Evolutionary conservation across 1,140 invertebrate species (phyloP).

Genomic region (Anastatus disparis): DNA sequence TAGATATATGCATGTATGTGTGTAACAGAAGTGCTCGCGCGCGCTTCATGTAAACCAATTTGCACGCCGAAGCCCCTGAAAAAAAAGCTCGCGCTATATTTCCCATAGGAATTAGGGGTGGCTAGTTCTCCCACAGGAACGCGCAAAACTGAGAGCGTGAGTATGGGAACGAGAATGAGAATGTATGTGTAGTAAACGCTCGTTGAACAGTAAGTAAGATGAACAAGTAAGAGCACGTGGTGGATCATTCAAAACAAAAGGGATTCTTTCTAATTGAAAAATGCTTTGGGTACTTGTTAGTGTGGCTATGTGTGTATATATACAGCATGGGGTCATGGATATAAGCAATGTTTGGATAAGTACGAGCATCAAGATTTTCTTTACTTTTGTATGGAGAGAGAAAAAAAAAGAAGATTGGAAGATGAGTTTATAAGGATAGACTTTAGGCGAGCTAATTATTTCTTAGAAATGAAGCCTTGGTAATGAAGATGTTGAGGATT

Average conservation of each 20-base stretch:
- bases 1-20: too few species aligned
- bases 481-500: too few species aligned
- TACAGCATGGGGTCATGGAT: not conserved
- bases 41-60: constrained; percentile 31
- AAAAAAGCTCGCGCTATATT: constrained; percentile 13
- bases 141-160: not conserved
- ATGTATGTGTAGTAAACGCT: too few species aligned
- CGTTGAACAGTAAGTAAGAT: not conserved
- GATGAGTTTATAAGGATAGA: too few species aligned
- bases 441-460: too few species aligned
- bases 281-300: not conserved
- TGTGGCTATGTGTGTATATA: not conserved
- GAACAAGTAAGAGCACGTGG: too few species aligned
- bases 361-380: not conserved
- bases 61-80: constrained; percentile 30
- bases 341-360: not conserved
- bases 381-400: too few species aligned
- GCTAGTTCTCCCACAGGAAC: constrained; percentile 36
- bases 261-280: constrained; percentile 29
- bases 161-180: constrained; percentile 22
- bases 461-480: too few species aligned
- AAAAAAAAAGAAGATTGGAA: too few species aligned
- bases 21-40: not conserved
- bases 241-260: constrained; percentile 23
- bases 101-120: constrained; percentile 36